Evolutionary conservation across 2,797 vertebrate species (phyloP).

Genomic region (Mallotus villosus): DNA sequence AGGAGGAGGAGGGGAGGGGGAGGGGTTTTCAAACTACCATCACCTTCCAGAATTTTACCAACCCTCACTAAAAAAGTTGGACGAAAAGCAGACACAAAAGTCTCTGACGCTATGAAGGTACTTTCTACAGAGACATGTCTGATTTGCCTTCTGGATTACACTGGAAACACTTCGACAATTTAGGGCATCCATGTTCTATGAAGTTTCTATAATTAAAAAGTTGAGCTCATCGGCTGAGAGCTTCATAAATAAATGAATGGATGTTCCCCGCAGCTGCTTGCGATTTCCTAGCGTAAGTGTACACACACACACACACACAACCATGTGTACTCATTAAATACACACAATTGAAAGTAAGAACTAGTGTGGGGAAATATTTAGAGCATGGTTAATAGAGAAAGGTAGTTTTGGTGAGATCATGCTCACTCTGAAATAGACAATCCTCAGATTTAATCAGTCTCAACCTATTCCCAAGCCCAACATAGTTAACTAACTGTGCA

Average conservation of each 20-base stretch:
- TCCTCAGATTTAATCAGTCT: too few species aligned
- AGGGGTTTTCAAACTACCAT: neutral
- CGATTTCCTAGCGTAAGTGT: neutral
- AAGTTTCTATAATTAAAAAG: neutral
- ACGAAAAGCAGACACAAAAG: neutral
- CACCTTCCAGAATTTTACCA: neutral
- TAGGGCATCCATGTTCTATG: too few species aligned
- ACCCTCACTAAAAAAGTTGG: neutral
- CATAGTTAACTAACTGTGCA: too few species aligned
- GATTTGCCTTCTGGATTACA: too few species aligned
- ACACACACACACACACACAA: neutral
- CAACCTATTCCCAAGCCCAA: too few species aligned
- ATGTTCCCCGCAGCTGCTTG: neutral
- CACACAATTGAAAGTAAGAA: conserved; percentile 3
- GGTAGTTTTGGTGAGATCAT: too few species aligned
- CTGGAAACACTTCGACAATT: too few species aligned
- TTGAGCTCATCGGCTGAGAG: neutral
- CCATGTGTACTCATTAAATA: neutral
- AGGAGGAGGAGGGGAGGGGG: neutral
- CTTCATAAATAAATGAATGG: neutral
- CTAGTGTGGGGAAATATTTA: too few species aligned
- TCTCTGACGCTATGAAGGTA: too few species aligned
- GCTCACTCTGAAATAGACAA: too few species aligned
- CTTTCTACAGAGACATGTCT: too few species aligned
- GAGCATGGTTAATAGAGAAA: too few species aligned